Percentiles rank a stretch among this genome's conserved stretches.
Conservation (phyloP, 1,140 invertebrate species). For the Trialeurodes vaporariorum region DNA sequence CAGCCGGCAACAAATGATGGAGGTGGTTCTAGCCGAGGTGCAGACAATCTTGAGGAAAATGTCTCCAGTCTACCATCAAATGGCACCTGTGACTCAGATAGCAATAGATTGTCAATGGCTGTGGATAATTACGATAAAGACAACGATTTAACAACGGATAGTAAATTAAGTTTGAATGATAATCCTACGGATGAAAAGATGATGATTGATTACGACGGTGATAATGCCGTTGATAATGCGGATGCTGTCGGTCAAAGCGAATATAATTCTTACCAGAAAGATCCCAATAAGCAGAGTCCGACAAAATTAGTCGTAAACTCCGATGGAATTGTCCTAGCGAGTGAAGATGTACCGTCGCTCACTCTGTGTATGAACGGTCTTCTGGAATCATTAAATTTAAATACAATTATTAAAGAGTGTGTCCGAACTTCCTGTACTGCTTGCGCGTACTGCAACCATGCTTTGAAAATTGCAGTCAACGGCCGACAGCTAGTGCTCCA, state of each 20-base stretch:
- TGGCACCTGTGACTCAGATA: neutral
- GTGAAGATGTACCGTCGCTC: slow-evolving; percentile 47
- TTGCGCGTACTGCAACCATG: slow-evolving; percentile 75
- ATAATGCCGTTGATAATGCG: slow-evolving; percentile 12
- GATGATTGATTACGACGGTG: slow-evolving; percentile 7
- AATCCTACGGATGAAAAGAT: slow-evolving; percentile 12
- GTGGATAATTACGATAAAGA: neutral
- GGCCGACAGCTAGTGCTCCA: slow-evolving; percentile 64
- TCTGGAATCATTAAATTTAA: slow-evolving; percentile 55
- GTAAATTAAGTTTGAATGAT: slow-evolving; percentile 9
- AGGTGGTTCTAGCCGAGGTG: neutral
- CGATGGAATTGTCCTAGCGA: slow-evolving; percentile 39
- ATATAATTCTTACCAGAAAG: slow-evolving; percentile 13
- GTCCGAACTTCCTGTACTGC: slow-evolving; percentile 48
- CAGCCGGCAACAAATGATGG: neutral
- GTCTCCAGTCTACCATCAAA: neutral
- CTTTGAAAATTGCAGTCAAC: slow-evolving; percentile 65
- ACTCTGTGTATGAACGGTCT: slow-evolving; percentile 61
- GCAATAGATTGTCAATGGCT: neutral
- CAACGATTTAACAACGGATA: slow-evolving; percentile 4
- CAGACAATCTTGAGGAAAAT: neutral
- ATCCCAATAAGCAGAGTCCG: neutral
- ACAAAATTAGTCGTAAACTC: neutral
- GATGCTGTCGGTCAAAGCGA: slow-evolving; percentile 24
- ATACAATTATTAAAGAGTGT: slow-evolving; percentile 57